Percentiles rank a stretch among this genome's conserved stretches.
Conservation (phyloP, 2,113 vertebrate species). For the Holacanthus passer region DNA sequence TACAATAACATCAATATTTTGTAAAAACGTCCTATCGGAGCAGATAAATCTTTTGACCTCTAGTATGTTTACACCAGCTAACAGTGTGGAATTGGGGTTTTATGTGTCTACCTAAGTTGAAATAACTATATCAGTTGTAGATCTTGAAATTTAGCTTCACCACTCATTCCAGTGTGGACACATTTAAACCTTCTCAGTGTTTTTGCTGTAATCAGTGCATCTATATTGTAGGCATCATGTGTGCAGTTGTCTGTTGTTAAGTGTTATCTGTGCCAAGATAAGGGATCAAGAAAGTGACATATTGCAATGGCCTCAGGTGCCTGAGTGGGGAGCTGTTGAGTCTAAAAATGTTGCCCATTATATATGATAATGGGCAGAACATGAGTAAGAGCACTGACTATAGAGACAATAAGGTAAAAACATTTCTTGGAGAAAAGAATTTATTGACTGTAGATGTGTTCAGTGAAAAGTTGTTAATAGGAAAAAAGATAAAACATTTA, state of each 20-base stretch:
- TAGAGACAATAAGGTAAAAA: background rate
- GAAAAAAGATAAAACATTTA: constrained; percentile 56
- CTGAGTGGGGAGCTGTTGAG: background rate
- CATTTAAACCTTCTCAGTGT: background rate
- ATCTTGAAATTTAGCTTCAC: constrained; percentile 6
- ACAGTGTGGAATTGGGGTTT: constrained; percentile 44
- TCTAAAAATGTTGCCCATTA: constrained; percentile 10
- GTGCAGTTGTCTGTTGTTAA: background rate
- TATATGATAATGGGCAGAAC: constrained; percentile 4
- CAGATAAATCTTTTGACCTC: too few species aligned
- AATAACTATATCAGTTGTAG: constrained; percentile 36
- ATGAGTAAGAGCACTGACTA: background rate
- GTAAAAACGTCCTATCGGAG: too few species aligned
- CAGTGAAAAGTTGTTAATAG: constrained; percentile 31
- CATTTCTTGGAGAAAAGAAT: constrained; percentile 10
- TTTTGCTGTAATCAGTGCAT: constrained; percentile 1
- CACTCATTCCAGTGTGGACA: background rate
- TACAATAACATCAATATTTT: too few species aligned
- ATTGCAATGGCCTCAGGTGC: background rate
- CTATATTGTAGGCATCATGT: background rate
- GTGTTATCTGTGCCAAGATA: constrained; percentile 37
- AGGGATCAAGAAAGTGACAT: constrained; percentile 23
- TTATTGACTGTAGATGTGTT: constrained; percentile 15
- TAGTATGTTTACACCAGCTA: constrained; percentile 47
- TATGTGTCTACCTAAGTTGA: constrained; percentile 24